Conservation (phyloP, 1,140 invertebrate genomes). For the Eubasilissa regina region DNA sequence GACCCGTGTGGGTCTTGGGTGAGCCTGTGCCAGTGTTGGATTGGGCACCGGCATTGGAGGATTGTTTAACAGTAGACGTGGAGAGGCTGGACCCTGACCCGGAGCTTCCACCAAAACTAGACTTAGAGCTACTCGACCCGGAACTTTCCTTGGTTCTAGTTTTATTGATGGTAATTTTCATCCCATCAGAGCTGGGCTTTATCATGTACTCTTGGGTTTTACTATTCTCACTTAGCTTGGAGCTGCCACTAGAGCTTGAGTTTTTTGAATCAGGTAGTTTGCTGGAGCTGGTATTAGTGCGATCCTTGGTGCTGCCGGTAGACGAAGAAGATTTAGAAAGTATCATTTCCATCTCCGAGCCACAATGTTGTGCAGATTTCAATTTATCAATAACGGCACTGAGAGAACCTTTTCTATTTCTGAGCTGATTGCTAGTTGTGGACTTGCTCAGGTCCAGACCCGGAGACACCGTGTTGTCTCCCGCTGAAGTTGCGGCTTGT, state of each 20-base stretch:
- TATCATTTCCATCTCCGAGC: slow-evolving; percentile 67
- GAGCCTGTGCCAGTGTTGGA: slow-evolving; percentile 76
- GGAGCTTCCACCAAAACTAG: slow-evolving; percentile 61
- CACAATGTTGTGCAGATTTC: slow-evolving; percentile 81
- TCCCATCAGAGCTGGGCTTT: slow-evolving; percentile 87
- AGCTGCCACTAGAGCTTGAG: slow-evolving; percentile 64
- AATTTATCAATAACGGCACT: slow-evolving; percentile 91
- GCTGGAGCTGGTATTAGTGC: slow-evolving; percentile 63
- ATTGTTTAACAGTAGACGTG: slow-evolving; percentile 63
- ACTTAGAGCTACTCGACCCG: slow-evolving; percentile 65
- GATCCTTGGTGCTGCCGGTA: slow-evolving; percentile 62
- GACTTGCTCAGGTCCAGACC: slow-evolving; percentile 73
- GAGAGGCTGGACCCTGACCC: slow-evolving; percentile 65
- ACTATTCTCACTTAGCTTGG: slow-evolving; percentile 72
- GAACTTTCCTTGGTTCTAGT: slow-evolving; percentile 80
- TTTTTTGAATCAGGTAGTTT: slow-evolving; percentile 74
- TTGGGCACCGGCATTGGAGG: slow-evolving; percentile 65
- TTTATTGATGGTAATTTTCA: slow-evolving; percentile 93
- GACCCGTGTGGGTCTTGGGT: slow-evolving; percentile 84
- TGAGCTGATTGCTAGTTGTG: slow-evolving; percentile 73
- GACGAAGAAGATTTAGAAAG: slow-evolving; percentile 59
- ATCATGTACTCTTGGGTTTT: slow-evolving; percentile 91
- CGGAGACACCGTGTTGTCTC: slow-evolving; percentile 73
- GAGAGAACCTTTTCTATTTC: slow-evolving; percentile 84
- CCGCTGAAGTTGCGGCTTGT: slow-evolving; percentile 62